Evolutionary conservation across 2,797 vertebrate species (phyloP), one percentile per base, ranked within the genome.

Genomic region (Threskiornis aethiopicus): DNA sequence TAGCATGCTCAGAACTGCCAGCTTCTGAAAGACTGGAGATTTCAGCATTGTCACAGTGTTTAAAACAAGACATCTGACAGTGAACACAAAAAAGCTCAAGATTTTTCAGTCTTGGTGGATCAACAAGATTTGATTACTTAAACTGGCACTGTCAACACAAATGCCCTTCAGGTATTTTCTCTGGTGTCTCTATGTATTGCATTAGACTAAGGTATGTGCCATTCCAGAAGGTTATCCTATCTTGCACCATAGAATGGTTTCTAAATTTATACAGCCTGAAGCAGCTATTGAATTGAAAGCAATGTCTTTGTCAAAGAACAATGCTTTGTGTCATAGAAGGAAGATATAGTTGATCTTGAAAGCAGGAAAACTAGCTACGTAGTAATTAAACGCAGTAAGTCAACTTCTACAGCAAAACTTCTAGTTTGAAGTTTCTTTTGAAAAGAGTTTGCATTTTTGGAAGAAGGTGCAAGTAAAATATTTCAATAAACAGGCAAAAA

Each of bases 251-350:
- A 37, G 39, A 92, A 89, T 28, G 7, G 1, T 55, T 93, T 88
- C 89, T 95, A 90, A 95, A 91, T 84, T 95, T 86, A 79, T 76
- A 57, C 18, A 82, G 10, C 62, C 83, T 87, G 59, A 93, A 90
- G 72, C 47, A 84, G 44, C 22, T 84, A 54, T 42, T 87, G 85
- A 93, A 84, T 79, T 91, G 73, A 70, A 88, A 95, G 79, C 14
- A 76, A 79, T 81, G 46, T 62, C 25, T 90, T 94, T 91, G 64
- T 82, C 42, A 81, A 88, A 80, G 59, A 92, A 59, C 66, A 83
- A 20, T 84, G 21, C n/a, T 90, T 91, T 62, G 6, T 92, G 59
- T 81, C 73, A 49, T 41, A 57, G 47, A 82, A 92, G 22, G 72
- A 94, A 93, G 41, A 49, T 66, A 69, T 2, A 72, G 10, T 52